These are phyloP conservation scores for Lepisosteus osseus DNA, from an alignment of 2,113 vertebrate genomes.

Conservation along the genomic window DNA sequence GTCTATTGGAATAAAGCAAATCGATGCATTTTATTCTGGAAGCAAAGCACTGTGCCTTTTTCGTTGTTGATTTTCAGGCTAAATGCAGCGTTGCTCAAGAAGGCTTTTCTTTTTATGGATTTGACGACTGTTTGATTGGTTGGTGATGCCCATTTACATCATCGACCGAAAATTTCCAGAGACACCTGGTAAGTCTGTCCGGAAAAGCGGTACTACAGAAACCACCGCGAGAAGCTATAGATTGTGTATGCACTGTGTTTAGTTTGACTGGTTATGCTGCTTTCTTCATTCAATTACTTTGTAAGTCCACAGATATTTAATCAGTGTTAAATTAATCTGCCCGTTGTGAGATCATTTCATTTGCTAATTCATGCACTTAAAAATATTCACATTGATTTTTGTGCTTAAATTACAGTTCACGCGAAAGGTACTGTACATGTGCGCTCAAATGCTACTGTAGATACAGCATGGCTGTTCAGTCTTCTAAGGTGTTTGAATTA, in stretches of 20 bases:
- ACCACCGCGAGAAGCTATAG: neutral
- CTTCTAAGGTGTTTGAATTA: no score
- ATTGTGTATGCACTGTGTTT: neutral
- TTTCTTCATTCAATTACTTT: neutral
- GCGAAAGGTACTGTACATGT: no score
- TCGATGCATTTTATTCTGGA: neutral
- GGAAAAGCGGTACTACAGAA: neutral
- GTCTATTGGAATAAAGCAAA: constrained; percentile 24
- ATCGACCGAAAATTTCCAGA: constrained; percentile 68
- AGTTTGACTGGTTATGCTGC: constrained; percentile 1
- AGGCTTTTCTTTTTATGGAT: constrained; percentile 38
- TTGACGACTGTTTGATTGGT: constrained; percentile 50
- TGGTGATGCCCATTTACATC: constrained; percentile 67
- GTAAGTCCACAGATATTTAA: neutral
- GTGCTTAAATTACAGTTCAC: no score
- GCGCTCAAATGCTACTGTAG: no score
- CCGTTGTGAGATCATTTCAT: no score
- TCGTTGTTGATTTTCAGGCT: constrained; percentile 43
- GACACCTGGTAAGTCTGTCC: constrained; percentile 66
- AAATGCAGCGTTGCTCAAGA: constrained; percentile 33
- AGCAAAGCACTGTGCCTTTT: constrained; percentile 23
- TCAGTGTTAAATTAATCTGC: no score
- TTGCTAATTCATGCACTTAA: no score
- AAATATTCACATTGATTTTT: no score
- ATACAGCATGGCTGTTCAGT: no score